These are phyloP conservation scores for Dysidea cf. avara DNA, from an alignment of 37 sponge, comb jelly and placozoan species.

Conservation along the genomic window DNA sequence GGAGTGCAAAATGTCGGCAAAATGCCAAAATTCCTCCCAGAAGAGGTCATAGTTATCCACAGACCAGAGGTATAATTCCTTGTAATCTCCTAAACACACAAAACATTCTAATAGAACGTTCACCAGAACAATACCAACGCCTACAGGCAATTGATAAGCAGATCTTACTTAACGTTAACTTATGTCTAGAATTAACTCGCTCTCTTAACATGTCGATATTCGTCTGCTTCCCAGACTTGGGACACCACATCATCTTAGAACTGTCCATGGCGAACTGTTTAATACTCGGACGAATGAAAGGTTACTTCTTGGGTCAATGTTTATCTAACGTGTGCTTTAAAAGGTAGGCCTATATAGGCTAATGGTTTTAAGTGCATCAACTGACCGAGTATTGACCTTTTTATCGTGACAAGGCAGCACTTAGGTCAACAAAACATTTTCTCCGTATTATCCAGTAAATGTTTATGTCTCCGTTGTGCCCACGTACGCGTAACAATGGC, in stretches of 20 bases:
- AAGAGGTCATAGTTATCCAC: constrained; percentile 75
- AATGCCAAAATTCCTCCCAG: constrained; percentile 93
- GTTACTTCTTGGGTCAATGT: too few relatives aligned
- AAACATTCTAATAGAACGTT: background rate
- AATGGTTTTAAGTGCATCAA: too few relatives aligned
- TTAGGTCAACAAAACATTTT: too few relatives aligned
- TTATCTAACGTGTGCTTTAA: too few relatives aligned
- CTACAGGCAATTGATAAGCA: too few relatives aligned
- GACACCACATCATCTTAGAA: constrained; percentile 64
- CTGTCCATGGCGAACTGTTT: constrained; percentile 20
- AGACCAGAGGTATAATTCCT: constrained; percentile 93
- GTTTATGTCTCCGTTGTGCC: too few relatives aligned
- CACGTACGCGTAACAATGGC: too few relatives aligned
- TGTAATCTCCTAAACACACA: constrained; percentile 62
- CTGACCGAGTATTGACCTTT: too few relatives aligned
- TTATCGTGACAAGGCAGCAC: too few relatives aligned
- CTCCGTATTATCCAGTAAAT: too few relatives aligned
- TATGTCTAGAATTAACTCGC: constrained; percentile 56
- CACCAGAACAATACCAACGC: background rate
- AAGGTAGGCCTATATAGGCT: too few relatives aligned
- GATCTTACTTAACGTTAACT: constrained; percentile 43
- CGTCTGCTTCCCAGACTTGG: constrained; percentile 46
- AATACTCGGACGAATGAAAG: too few relatives aligned
- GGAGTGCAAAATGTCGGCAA: constrained; percentile 70
- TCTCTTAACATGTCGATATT: constrained; percentile 77